These are phyloP conservation scores for Isichthys henryi DNA, from an alignment of 2,113 vertebrate species.

Conservation along the genomic window DNA sequence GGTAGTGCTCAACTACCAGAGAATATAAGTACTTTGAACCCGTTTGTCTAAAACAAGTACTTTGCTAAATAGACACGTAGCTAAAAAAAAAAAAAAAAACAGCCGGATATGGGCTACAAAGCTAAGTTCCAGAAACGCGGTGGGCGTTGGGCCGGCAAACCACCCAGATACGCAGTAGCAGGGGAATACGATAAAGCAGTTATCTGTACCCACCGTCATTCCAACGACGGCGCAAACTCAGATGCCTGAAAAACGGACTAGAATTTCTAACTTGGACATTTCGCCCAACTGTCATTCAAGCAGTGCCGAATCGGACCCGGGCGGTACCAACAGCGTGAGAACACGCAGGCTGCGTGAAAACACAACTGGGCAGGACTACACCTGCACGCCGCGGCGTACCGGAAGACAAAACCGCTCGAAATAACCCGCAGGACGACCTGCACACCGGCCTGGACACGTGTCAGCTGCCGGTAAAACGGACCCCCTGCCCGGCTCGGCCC, in stretches of 20 bases:
- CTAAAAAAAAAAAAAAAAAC: not conserved
- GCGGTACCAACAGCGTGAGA: not conserved
- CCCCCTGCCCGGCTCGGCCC: not conserved
- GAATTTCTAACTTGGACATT: not conserved
- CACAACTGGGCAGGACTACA: not conserved
- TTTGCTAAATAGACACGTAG: not conserved
- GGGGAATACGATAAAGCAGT: not conserved
- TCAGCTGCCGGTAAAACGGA: not conserved
- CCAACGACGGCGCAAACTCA: not conserved
- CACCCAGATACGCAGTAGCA: not conserved
- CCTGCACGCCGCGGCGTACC: not conserved
- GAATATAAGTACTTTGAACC: not conserved
- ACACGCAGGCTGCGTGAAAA: not conserved
- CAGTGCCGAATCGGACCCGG: not conserved
- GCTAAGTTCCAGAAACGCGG: not conserved
- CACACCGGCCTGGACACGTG: conserved; percentile 1
- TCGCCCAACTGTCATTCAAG: not conserved
- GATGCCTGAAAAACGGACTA: not conserved
- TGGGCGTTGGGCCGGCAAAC: not conserved
- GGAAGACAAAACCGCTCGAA: not conserved
- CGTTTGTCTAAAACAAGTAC: not conserved
- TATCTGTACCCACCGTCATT: not conserved
- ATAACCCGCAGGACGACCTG: not conserved
- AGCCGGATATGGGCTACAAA: not conserved
- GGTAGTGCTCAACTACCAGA: not conserved